Conservation (phyloP, 1,140 invertebrate species). For the Nixonia krombeini region DNA sequence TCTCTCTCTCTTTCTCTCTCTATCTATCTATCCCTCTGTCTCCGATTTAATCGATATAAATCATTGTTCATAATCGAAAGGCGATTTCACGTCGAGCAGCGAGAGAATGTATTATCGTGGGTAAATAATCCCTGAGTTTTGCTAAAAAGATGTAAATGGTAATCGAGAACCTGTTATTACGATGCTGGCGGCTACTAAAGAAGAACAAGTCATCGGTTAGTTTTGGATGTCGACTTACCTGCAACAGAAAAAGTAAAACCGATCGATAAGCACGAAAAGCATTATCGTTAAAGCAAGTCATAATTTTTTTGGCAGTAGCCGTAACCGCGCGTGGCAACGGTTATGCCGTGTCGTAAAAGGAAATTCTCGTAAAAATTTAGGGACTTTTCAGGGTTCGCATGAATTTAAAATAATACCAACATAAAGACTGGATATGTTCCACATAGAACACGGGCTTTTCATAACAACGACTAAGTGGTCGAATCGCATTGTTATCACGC, state of each 20-base stretch:
- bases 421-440: slow-evolving; percentile 51
- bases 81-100: too few species aligned
- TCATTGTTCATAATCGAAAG: too few species aligned
- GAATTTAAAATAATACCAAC: slow-evolving; percentile 54
- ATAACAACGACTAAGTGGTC: slow-evolving; percentile 25
- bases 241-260: slow-evolving; percentile 52
- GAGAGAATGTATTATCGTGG: too few species aligned
- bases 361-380: slow-evolving; percentile 59
- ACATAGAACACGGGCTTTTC: slow-evolving; percentile 22
- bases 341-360: slow-evolving; percentile 52
- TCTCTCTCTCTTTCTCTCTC: too few species aligned
- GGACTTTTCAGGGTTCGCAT: slow-evolving; percentile 48
- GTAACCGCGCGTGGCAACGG: slow-evolving; percentile 47
- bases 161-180: slow-evolving; percentile 36
- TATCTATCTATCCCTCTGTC: too few species aligned
- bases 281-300: slow-evolving; percentile 43
- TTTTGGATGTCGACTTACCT: slow-evolving; percentile 46
- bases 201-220: slow-evolving; percentile 23
- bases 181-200: slow-evolving; percentile 19
- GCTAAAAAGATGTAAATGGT: too few species aligned
- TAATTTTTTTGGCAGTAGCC: slow-evolving; percentile 49
- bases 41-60: too few species aligned
- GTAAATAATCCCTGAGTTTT: too few species aligned
- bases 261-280: slow-evolving; percentile 44
- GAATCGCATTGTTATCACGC: not conserved